Percentiles rank a stretch among this genome's conserved stretches.
phyloP scores from a whole-genome alignment of 2,888 invertebrate species.

The Catocala nupta region DNA sequence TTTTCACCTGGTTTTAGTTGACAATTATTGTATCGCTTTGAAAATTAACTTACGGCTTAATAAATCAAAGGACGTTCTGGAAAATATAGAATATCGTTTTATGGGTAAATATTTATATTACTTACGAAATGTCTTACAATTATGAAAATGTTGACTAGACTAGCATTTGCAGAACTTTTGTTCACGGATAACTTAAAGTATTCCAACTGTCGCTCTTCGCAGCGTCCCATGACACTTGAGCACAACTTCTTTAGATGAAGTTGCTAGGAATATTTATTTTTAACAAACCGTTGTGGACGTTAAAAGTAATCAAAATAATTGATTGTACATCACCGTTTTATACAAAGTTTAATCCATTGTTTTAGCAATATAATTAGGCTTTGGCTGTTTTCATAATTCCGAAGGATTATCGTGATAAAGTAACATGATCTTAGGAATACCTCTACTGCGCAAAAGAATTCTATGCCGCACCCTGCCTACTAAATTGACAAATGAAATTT shows the following conservation, averaged over 20 bases:
- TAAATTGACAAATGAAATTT: slow-evolving; percentile 78
- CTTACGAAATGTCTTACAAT: too few species aligned
- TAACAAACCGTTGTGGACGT: not conserved
- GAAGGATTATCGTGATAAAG: too few species aligned
- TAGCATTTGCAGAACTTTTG: not conserved
- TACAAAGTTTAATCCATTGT: too few species aligned
- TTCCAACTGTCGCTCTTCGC: slow-evolving; percentile 2
- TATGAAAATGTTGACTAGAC: too few species aligned
- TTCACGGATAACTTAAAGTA: slow-evolving; percentile 3
- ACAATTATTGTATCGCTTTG: not conserved
- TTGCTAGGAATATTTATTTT: not conserved
- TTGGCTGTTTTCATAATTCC: too few species aligned
- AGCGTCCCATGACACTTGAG: not conserved
- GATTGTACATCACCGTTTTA: too few species aligned
- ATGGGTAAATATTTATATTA: too few species aligned
- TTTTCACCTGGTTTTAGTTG: slow-evolving; percentile 1
- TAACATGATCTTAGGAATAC: slow-evolving; percentile 3
- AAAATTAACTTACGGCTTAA: not conserved
- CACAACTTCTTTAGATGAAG: not conserved
- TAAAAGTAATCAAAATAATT: not conserved
- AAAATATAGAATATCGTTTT: too few species aligned
- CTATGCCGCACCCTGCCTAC: slow-evolving; percentile 47
- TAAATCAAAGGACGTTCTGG: too few species aligned
- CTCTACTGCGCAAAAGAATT: slow-evolving; percentile 14
- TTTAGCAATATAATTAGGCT: not conserved